A percentile compares a stretch with the other conserved stretches of the same genome.
Conservation (phyloP, 2,888 invertebrate species). For the Neoscelio sp. region DNA sequence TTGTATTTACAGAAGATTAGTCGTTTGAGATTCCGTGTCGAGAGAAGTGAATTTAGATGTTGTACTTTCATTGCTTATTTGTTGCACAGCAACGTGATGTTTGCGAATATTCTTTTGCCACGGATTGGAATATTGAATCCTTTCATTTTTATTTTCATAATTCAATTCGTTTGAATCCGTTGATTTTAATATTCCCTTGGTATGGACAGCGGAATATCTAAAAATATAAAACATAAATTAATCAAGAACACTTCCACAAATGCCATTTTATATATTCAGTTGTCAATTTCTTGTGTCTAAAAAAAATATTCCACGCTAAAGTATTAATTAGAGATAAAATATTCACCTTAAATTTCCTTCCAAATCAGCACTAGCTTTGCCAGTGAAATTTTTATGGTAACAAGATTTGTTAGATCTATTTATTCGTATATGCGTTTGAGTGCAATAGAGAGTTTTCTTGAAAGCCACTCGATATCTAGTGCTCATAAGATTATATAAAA, state of each 20-base stretch:
- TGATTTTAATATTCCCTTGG: background rate
- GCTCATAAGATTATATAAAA: slow-evolving; percentile 93
- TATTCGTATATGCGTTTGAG: slow-evolving; percentile 1
- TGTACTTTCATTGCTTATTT: slow-evolving; percentile 69
- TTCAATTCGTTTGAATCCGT: too few species aligned
- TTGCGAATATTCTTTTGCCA: slow-evolving; percentile 12
- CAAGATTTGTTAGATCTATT: slow-evolving; percentile 1
- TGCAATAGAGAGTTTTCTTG: slow-evolving; percentile 84
- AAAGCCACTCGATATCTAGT: slow-evolving; percentile 91
- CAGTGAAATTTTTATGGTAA: slow-evolving; percentile 22
- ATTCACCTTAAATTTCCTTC: slow-evolving; percentile 37
- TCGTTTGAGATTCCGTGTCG: slow-evolving; percentile 60
- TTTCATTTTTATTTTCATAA: background rate
- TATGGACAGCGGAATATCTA: background rate
- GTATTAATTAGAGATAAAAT: background rate
- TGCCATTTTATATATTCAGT: too few species aligned
- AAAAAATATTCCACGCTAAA: background rate
- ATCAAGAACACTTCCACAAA: too few species aligned
- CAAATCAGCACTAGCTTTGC: slow-evolving; percentile 17
- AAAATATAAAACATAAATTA: too few species aligned
- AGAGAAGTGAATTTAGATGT: slow-evolving; percentile 60
- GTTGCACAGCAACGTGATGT: slow-evolving; percentile 69
- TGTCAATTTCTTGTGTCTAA: too few species aligned
- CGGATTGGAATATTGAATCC: background rate
- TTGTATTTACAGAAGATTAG: slow-evolving; percentile 27